These are phyloP conservation scores for Oreochromis spilurus DNA, from an alignment of 2,113 vertebrate species.

Conservation along the genomic window DNA sequence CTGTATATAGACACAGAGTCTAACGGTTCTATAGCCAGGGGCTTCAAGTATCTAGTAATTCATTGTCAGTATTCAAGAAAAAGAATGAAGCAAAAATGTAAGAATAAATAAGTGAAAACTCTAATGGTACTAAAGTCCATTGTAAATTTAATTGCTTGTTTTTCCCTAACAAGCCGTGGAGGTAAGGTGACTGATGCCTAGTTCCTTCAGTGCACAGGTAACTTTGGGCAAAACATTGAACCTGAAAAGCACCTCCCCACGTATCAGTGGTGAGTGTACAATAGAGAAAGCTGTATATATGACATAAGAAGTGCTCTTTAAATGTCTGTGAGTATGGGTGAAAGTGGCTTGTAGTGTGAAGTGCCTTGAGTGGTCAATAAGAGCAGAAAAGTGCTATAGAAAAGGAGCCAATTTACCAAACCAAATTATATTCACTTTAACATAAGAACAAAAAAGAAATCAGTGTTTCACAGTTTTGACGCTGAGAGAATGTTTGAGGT, in stretches of 20 bases:
- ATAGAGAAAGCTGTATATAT: neutral
- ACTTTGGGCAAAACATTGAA: neutral
- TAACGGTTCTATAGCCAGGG: neutral
- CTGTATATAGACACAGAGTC: neutral
- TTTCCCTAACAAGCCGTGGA: neutral
- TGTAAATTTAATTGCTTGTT: neutral
- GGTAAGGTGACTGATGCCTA: neutral
- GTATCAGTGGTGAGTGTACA: neutral
- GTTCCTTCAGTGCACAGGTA: neutral
- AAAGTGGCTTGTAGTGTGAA: neutral
- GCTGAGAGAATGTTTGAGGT: neutral
- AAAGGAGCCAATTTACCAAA: neutral
- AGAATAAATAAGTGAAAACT: neutral
- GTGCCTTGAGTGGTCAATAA: neutral
- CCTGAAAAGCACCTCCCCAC: neutral
- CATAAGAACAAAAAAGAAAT: neutral
- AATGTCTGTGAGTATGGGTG: neutral
- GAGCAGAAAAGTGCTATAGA: neutral
- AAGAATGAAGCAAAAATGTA: neutral
- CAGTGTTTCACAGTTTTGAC: neutral
- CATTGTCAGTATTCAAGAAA: neutral
- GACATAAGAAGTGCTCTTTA: neutral
- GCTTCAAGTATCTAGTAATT: neutral
- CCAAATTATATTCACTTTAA: neutral
- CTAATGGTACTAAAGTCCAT: neutral